phyloP scores from a whole-genome alignment of 2,888 invertebrate species.

The Pandemis corylana region DNA sequence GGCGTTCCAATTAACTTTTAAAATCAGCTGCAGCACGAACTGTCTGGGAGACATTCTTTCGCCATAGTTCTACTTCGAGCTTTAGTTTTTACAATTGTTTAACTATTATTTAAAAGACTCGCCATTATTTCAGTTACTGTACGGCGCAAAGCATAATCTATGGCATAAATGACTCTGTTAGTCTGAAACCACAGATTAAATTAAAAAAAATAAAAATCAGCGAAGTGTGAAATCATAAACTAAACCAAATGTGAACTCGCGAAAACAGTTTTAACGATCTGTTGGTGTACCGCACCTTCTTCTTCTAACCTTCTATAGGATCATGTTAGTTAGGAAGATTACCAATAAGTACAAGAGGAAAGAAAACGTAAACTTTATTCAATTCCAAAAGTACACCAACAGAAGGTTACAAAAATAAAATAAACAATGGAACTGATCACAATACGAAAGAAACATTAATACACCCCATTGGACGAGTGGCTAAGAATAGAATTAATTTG shows the following conservation, averaged over 20 bases:
- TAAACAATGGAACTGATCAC: background rate
- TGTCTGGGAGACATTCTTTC: constrained; percentile 27
- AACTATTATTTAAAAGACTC: constrained; percentile 8
- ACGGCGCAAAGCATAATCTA: background rate
- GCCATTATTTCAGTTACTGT: background rate
- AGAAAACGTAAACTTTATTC: background rate
- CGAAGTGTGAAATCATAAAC: too few species aligned
- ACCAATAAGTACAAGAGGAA: background rate
- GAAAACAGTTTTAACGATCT: too few species aligned
- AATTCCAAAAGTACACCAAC: background rate
- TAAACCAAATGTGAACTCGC: too few species aligned
- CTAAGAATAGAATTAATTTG: constrained; percentile 23
- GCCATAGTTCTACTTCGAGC: constrained; percentile 27
- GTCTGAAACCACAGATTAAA: background rate
- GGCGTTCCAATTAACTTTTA: constrained; percentile 38
- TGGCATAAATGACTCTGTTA: background rate
- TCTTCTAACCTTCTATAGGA: too few species aligned
- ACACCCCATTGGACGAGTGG: constrained; percentile 14
- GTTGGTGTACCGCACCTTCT: too few species aligned
- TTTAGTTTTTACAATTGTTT: constrained; percentile 16
- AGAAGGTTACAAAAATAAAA: background rate
- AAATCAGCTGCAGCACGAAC: constrained; percentile 22
- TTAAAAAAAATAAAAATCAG: background rate
- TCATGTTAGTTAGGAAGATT: background rate
- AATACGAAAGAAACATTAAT: constrained; percentile 14